A percentile compares a stretch with the other conserved stretches of the same genome.
Evolutionary conservation across 2,888 invertebrate genomes (phyloP).

Genomic region (Eubasilissa splendida): DNA sequence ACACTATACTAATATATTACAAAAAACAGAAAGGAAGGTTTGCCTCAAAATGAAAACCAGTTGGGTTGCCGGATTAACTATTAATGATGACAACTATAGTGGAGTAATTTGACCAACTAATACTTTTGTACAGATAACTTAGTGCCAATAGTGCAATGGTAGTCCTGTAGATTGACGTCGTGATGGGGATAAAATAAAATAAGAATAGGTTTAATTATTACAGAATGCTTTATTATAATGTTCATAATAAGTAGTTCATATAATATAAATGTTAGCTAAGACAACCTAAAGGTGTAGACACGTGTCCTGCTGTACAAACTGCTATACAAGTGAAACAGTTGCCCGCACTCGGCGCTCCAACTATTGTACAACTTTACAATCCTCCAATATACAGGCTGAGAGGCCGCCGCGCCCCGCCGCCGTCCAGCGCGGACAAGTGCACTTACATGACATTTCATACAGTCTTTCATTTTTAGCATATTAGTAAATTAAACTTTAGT

Average conservation of each 20-base stretch:
- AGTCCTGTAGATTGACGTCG: background rate
- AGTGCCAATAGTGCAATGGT: background rate
- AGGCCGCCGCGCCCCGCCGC: slow-evolving; percentile 28
- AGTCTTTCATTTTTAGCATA: slow-evolving; percentile 65
- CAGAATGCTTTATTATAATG: slow-evolving; percentile 78
- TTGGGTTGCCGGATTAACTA: too few relatives aligned
- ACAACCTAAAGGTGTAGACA: slow-evolving; percentile 68
- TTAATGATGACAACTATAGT: too few relatives aligned
- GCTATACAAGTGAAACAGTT: slow-evolving; percentile 54
- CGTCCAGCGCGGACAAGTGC: slow-evolving; percentile 51
- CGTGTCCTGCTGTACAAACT: slow-evolving; percentile 53
- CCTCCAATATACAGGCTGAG: slow-evolving; percentile 35
- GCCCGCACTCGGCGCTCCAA: slow-evolving; percentile 41
- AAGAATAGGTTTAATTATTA: slow-evolving; percentile 67
- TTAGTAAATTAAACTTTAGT: slow-evolving; percentile 57
- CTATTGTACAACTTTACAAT: slow-evolving; percentile 48
- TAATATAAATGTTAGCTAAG: slow-evolving; percentile 74
- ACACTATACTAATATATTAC: too few relatives aligned
- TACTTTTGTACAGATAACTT: too few relatives aligned
- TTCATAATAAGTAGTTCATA: slow-evolving; percentile 73
- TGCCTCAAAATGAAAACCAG: too few relatives aligned
- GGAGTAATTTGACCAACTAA: too few relatives aligned
- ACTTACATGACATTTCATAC: slow-evolving; percentile 67
- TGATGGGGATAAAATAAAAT: background rate
- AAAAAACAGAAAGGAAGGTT: too few relatives aligned